Base-by-base conservation (phyloP, 2,797 vertebrate species). In the Knipowitschia caucasica region DNA sequence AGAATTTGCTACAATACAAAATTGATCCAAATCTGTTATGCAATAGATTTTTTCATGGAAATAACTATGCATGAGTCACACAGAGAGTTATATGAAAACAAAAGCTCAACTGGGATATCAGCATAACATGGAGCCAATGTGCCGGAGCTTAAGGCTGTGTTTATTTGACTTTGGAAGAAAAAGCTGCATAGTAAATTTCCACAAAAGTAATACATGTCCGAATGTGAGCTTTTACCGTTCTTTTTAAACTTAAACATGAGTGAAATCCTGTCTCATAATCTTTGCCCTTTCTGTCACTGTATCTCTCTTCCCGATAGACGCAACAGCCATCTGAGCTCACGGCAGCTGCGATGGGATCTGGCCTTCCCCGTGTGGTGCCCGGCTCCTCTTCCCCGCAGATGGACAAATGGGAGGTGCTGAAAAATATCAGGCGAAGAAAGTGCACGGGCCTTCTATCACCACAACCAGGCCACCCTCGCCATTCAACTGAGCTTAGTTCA, bases 331-430 rank as follows among this genome's bases (percentile, higher is more conserved):
- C 80, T 73, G 76, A 75, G 71, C 67, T 50, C 26, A 20, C 75
- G 67, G 56, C 85, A 87, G 84, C 86, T 88, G 86, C 64, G 85
- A 77, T 56, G 36, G 44, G 15, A 71, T 79, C 78, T 77, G 27
- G 49, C 30, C 56, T 69, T 73, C 63, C 53, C 73, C 18, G 69
- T 29, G 65, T 73, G 74, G 74, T 71, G 82, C 58, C 79, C 29
- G 65, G 65, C 77, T 69, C 67, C 54, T 47, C 56, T 25, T n/a
- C n/a, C n/a, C 47, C 29, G 50, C 59, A 62, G 75, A 80, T 59
- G 66, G 76, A 73, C 62, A 31, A 55, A 53, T 31, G 49, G 46
- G 62, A 61, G 43, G 49, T 62, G 42, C 45, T 47, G 55, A 53
- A 46, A 46, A 35, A 64, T 58, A 56, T 36, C 51, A 62, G 5